Evolutionary conservation across 2,797 vertebrate species (phyloP), one percentile per base, ranked within the genome.

Genomic region (Crenichthys baileyi): DNA sequence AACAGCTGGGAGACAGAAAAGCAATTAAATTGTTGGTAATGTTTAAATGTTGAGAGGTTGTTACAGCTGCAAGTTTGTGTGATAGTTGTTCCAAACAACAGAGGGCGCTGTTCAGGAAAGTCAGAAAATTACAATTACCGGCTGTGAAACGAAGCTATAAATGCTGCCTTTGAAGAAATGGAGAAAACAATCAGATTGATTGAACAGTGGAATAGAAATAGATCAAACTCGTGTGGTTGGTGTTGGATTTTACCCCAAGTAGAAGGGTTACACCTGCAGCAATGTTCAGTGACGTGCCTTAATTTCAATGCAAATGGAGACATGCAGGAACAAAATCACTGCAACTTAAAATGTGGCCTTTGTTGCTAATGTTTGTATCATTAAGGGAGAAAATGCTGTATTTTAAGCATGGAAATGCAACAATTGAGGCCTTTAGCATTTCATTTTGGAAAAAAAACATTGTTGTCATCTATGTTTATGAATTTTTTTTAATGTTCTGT

Each of bases 1-100:
- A 70, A 75, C 75, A 82, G 72, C 55, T 56, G 72, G 16, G 78
- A 78, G 26, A 78, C 44, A 20, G 56, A 26, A 75, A 70, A 16
- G 71, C 41, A 11, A n/a, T 39, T 46, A 73, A 75, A 70, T n/a
- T 29, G 78, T 31, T 51, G 51, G 22, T 77, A 29, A 71, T 70
- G 22, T 70, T 73, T 70, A 4, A 44, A 31, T 48, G 46, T 70
- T 5, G 9, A 8, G 29, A 26, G 29, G 11, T 39, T 2, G 13
- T 53, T 41, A 68, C 29, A 2, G 0, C 22, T 29, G 39, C 18
- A 18, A 55, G 65, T 75, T 61, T 16, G 31, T 41, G 56, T 18
- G 15, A 6, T 56, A 20, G 81, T 15, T 56, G 11, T 22, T 15
- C 22, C 7, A 20, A 68, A 65, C 80, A 61, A 39, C 58, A 65